Evolutionary conservation across 2,113 vertebrate genomes (phyloP).

Genomic region (Fukomys damarensis): DNA sequence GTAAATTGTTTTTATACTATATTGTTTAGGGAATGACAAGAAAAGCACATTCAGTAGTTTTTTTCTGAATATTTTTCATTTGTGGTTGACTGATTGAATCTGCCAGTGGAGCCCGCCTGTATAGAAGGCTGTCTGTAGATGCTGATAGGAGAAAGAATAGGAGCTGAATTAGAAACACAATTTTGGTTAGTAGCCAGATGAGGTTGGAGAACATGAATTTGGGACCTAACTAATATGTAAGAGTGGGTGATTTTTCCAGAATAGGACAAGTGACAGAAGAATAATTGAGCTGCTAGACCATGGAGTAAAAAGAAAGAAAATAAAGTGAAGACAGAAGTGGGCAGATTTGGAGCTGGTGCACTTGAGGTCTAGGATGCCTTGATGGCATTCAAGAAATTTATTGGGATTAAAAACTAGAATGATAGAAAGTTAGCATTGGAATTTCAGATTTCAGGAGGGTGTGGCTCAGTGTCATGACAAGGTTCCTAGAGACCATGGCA

Average conservation of each 20-base stretch:
- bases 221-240: conserved; percentile 7
- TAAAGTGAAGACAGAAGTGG: neutral
- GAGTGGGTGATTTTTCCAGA: neutral
- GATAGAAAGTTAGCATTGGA: neutral
- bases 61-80: neutral
- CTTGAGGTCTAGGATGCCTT: neutral
- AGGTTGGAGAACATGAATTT: neutral
- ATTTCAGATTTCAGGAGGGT: neutral
- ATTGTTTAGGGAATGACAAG: neutral
- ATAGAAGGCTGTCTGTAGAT: neutral
- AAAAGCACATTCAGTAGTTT: neutral
- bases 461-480: neutral
- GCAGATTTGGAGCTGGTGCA: neutral
- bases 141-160: neutral
- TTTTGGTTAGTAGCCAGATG: neutral
- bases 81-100: neutral
- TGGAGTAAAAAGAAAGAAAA: neutral
- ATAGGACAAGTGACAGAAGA: neutral
- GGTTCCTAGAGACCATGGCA: neutral
- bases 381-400: neutral
- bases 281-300: neutral
- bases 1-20: neutral
- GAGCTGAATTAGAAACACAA: neutral
- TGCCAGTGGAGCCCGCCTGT: neutral
- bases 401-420: conserved; percentile 19